Percentiles rank a stretch among this genome's conserved stretches.
Evolutionary conservation across 2,888 invertebrate species (phyloP).

Genomic region (Epistrophella euchroma): DNA sequence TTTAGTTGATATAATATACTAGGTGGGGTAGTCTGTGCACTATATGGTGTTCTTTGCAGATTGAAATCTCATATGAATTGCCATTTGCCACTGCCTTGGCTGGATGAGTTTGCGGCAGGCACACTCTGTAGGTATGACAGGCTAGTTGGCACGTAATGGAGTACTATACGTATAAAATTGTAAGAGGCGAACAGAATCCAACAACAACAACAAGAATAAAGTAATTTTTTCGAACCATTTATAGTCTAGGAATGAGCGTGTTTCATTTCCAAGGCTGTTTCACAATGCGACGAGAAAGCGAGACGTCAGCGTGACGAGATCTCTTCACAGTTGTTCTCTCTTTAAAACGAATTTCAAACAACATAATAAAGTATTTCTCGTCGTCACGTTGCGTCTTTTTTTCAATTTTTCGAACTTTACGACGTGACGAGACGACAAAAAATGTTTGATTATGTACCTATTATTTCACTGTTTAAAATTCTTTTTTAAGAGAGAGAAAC

Average conservation of each 20-base stretch:
- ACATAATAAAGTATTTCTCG: no score
- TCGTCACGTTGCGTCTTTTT: no score
- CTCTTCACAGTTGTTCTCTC: no score
- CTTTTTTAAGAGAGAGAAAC: no score
- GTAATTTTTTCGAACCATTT: not conserved
- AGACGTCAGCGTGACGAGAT: no score
- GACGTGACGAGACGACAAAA: no score
- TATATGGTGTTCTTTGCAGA: conserved; percentile 47
- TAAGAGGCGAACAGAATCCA: not conserved
- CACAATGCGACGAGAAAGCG: no score
- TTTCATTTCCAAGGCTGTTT: no score
- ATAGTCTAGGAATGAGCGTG: not conserved
- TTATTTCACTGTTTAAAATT: no score
- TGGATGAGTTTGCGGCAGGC: conserved; percentile 39
- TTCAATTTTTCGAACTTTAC: no score
- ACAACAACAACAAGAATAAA: not conserved
- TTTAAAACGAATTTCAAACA: no score
- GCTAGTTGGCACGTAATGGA: conserved; percentile 68
- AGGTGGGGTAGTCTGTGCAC: not conserved
- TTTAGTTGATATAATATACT: conserved; percentile 56
- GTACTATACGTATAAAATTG: conserved; percentile 30
- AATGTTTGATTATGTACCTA: no score
- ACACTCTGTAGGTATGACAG: conserved; percentile 49
- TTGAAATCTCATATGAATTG: conserved; percentile 71
- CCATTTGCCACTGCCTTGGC: conserved; percentile 57